Base-by-base conservation (phyloP, 2,888 invertebrate species). In the Meiosimyza platycephala region DNA sequence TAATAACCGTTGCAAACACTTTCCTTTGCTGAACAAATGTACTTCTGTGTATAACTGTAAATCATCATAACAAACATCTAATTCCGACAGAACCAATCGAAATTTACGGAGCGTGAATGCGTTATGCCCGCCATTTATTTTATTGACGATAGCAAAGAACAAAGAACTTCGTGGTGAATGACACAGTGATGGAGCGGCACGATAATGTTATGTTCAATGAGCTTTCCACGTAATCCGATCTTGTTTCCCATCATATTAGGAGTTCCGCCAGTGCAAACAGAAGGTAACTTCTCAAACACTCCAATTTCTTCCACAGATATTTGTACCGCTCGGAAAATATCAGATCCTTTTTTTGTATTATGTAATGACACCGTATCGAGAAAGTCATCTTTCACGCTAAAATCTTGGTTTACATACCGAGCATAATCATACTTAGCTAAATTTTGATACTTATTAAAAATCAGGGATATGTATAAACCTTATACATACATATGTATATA, bases 321-420 rank as follows among this genome's bases (percentile, higher is more conserved):
- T 22, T 22, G 22, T 22, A 22, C 22, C 3, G 22, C 22, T 16
- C 52, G 5, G n/a, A n/a, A 18, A 54, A 9, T 18, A 18, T 6
- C 54, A 54, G 18, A n/a, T 54, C 54, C 54, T 15, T 54, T 54
- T 54, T 15, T 54, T 54, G n/a, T 54, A 54, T 54, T 54, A n/a
- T 54, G 54, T 11, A 54, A 54, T 54, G 54, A n/a, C 18, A 54
- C n/a, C 16, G 15, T 9, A 54, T 54, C 15, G n/a, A 54, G 54
- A 15, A 54, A 18, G 9, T 18, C n/a, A 9, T 54, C 16, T 7
- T 54, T 18, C 7, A 54, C 54, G 15, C 54, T 54, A 54, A 54
- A 54, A 54, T 54, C 54, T 54, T 54, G 1, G 18, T 54, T 54
- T 7, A 15, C 54, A 11, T 18, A 54, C n/a, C 54, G 2, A 54